Evolutionary conservation across 2,888 invertebrate genomes (phyloP).

Genomic region (Scrobipalpa costella): DNA sequence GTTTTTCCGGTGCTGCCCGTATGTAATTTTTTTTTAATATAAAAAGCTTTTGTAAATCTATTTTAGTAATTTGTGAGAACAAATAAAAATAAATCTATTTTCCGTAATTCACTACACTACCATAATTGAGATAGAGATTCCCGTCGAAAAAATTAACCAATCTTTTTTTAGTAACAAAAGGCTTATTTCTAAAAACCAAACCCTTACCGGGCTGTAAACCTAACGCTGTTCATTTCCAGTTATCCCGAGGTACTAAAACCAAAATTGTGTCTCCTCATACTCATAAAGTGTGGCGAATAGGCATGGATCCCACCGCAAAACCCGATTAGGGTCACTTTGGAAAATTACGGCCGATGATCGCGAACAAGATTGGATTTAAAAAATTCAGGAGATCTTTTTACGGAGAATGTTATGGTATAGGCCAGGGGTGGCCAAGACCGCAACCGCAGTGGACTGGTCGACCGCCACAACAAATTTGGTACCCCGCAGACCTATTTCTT

Average conservation of each 20-base stretch:
- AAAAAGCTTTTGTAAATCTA: too few species aligned
- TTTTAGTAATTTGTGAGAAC: too few species aligned
- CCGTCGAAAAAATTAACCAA: too few species aligned
- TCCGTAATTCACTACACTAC: too few species aligned
- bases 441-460: too few species aligned
- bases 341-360: conserved; percentile 22
- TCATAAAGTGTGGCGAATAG: conserved; percentile 19
- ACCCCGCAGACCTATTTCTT: too few species aligned
- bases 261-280: conserved; percentile 21
- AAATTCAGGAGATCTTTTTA: conserved; percentile 21
- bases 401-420: conserved; percentile 14
- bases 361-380: conserved; percentile 24
- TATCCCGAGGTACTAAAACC: conserved; percentile 18
- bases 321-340: conserved; percentile 23
- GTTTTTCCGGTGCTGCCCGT: too few species aligned
- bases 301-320: conserved; percentile 14
- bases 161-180: not conserved
- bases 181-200: not conserved
- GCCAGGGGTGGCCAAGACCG: too few species aligned
- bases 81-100: too few species aligned
- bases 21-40: too few species aligned
- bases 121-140: too few species aligned
- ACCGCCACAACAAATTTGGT: too few species aligned
- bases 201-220: not conserved
- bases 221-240: not conserved